Base-by-base conservation (phyloP, 2,797 vertebrate genomes). In the Molossus alvarezi region DNA sequence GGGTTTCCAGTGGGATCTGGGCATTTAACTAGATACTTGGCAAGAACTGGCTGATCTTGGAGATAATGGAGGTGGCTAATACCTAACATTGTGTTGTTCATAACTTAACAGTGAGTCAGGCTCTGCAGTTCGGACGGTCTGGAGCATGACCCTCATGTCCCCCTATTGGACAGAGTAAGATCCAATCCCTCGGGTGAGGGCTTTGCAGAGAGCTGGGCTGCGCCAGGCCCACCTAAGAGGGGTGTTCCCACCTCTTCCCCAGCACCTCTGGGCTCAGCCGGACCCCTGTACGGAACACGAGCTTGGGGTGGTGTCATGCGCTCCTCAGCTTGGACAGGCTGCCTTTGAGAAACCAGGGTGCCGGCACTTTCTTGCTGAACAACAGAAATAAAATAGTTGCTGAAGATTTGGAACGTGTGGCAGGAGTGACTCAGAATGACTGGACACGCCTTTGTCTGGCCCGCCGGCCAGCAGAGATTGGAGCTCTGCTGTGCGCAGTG, bases 391-490 rank as follows among this genome's bases (percentile, higher is more conserved):
- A 53, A 8, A 8, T 48, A 53, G 53, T 17, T 10, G 6, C 55
- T 82, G 41, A 17, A 45, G 60, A 9, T 67, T 45, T 4, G 53
- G 53, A 8, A 18, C 48, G 9, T 48, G 57, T 8, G 57, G 18
- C 27, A 55, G 57, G 3, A 2, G 2, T 41, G 7, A 3, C 29
- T 23, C 18, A 27, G n/a, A 41, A n/a, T 27, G 3, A 20, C 15
- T 37, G n/a, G 55, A 13, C 23, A 2, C 1, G 8, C 2, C 10
- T 51, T 12, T 10, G 23, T 58, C n/a, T 2, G 41, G 77, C 23
- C 1, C 0, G 7, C 20, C 9, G 45, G 4, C 11, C 0, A 3
- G 33, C 33, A 33, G 55, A 17, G 57, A 1, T 21, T 37, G 4
- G 17, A 9, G 29, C 72, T 15, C 58, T 1, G 37, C 9, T 14